phyloP scores from a whole-genome alignment of 2,888 invertebrate species.

The Rhamphomyia laevipes region DNA sequence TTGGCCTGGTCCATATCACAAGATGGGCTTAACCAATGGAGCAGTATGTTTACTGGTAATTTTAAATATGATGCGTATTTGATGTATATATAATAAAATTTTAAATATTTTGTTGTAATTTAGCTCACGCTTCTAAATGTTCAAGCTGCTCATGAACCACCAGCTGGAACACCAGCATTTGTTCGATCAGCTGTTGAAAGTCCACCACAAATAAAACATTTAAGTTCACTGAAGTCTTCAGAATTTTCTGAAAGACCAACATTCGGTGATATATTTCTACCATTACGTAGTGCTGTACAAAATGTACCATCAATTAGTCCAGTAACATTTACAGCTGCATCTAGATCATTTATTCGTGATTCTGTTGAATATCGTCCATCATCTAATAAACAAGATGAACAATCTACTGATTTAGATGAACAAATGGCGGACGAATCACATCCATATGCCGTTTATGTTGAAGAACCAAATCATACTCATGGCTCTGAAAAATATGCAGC shows the following conservation, averaged over 20 bases:
- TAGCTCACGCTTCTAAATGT: conserved; percentile 9
- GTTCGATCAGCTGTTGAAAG: conserved; percentile 35
- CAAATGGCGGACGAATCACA: conserved; percentile 17
- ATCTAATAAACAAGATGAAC: neutral
- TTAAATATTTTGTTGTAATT: no score
- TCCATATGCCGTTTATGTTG: neutral
- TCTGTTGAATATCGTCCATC: conserved; percentile 27
- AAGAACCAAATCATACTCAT: conserved; percentile 21
- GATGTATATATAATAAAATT: neutral
- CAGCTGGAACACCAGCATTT: conserved; percentile 24
- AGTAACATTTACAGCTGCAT: conserved; percentile 16
- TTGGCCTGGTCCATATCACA: neutral
- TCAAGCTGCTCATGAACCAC: conserved; percentile 15
- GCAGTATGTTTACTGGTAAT: conserved; percentile 6
- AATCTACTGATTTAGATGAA: conserved; percentile 20
- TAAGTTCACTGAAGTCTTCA: conserved; percentile 16
- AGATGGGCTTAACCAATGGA: neutral
- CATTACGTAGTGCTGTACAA: conserved; percentile 66
- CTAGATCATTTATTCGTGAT: conserved; percentile 27
- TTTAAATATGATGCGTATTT: no score
- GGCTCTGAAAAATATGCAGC: conserved; percentile 29
- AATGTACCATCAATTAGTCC: conserved; percentile 43
- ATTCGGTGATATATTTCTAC: conserved; percentile 39
- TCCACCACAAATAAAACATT: conserved; percentile 19
- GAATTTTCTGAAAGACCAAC: conserved; percentile 23